Percentiles rank a stretch among this genome's conserved stretches.
phyloP scores from a whole-genome alignment of 1,140 invertebrate genomes.

The Drosophila kepulauana region DNA sequence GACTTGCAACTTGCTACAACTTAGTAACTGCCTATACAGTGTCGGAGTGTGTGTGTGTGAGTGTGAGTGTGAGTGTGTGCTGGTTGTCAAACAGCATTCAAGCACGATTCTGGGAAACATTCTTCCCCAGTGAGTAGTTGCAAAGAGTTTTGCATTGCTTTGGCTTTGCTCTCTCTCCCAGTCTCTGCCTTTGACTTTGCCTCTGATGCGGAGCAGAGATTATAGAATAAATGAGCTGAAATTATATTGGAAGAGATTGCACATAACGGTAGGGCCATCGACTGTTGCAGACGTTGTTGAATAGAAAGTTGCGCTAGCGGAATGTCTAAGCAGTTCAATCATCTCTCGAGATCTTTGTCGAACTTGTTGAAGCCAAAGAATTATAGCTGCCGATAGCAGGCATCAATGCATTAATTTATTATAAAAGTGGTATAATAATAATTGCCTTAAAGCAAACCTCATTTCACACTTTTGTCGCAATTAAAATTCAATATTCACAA shows the following conservation, averaged over 20 bases:
- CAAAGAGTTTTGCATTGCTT: slow-evolving; percentile 62
- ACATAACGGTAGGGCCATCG: slow-evolving; percentile 31
- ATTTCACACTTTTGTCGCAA: slow-evolving; percentile 17
- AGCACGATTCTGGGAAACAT: slow-evolving; percentile 83
- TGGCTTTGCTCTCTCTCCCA: slow-evolving; percentile 22
- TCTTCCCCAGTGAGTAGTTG: slow-evolving; percentile 65
- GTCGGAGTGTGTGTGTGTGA: slow-evolving; percentile 30
- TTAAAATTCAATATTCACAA: slow-evolving; percentile 42
- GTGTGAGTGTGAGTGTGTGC: slow-evolving; percentile 38
- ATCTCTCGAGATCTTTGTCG: slow-evolving; percentile 47
- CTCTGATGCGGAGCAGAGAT: slow-evolving; percentile 59
- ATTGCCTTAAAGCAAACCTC: slow-evolving; percentile 10
- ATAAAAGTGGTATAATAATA: neutral
- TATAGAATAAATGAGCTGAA: slow-evolving; percentile 73
- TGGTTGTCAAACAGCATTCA: slow-evolving; percentile 84
- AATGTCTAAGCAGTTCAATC: slow-evolving; percentile 76
- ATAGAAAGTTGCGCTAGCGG: slow-evolving; percentile 47
- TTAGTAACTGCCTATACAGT: slow-evolving; percentile 60
- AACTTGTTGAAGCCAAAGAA: slow-evolving; percentile 54
- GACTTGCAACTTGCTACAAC: slow-evolving; percentile 81
- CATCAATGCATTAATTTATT: neutral
- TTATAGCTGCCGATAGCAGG: slow-evolving; percentile 37
- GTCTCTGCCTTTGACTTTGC: slow-evolving; percentile 2
- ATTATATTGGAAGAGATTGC: slow-evolving; percentile 60
- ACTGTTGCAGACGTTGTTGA: neutral